Evolutionary conservation across 1,140 invertebrate species (phyloP), one percentile per base, ranked within the genome.

Genomic region (Uloborus diversus): DNA sequence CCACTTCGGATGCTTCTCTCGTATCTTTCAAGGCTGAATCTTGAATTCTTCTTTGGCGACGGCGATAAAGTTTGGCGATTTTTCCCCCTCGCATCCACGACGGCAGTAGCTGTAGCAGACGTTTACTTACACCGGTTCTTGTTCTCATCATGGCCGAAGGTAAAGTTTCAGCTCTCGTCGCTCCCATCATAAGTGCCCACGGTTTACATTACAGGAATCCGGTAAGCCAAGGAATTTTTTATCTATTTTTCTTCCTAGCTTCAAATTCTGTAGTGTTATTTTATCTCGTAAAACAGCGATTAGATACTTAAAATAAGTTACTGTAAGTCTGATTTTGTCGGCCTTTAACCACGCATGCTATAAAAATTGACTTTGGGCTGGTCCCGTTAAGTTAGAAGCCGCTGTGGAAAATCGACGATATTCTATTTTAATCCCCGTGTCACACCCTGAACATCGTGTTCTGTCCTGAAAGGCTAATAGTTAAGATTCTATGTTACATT

Each of bases 171-270:
- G 61, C 37, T 13, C 37, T 78, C 13, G 73, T 66, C 23, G 73
- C 62, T 27, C 42, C 73, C 20, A 14, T 78, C 4, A 65, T 28
- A 78, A 65, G 17, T 20, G 47, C 42, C 23, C 61, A 42, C 5
- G 73, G 73, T 56, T 47, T 78, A 37, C 73, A 78, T 42, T 78
- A 78, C 49, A 78, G 66, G 47, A 78, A 78, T 78, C 73, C 73
- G 49, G 73, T 78, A 37, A 66, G 62, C n/a, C n/a, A n/a, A n/a
- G n/a, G n/a, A n/a, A n/a, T n/a, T 47, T 1, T 3, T 35, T 23
- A 35, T 57, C 27, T 70, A 17, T 56, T 20, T 17, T 20, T 20
- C 1, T 20, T 56, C 2, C 11, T 17, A 56, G 20, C 17, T 56
- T 56, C 17, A 56, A 1, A 47, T 47, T 47, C n/a, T n/a, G 17